Percentiles rank a stretch among this genome's conserved stretches.
phyloP scores from a whole-genome alignment of 2,888 invertebrate species.

The Harpagoxenus sublaevis region DNA sequence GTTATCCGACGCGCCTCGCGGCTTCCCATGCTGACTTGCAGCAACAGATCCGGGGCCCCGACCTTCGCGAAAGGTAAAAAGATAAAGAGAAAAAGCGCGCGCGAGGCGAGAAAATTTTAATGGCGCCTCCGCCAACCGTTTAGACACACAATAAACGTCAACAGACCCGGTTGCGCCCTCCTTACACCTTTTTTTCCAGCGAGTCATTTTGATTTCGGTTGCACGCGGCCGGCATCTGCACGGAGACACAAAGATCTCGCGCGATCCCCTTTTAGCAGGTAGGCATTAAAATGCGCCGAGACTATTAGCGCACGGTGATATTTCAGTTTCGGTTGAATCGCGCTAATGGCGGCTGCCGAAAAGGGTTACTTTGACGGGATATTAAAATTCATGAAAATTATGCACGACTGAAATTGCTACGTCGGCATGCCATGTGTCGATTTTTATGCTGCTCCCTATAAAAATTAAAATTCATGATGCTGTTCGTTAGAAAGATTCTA shows the following conservation, averaged over 20 bases:
- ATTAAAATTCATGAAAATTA: constrained; percentile 82
- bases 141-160: constrained; percentile 85
- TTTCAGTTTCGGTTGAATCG: constrained; percentile 76
- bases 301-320: constrained; percentile 75
- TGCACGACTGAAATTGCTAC: constrained; percentile 28
- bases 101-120: constrained; percentile 80
- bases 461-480: constrained; percentile 62
- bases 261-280: constrained; percentile 51
- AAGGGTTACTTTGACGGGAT: constrained; percentile 75
- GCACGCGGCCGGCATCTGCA: constrained; percentile 69
- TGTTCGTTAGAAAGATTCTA: neutral
- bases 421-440: constrained; percentile 49
- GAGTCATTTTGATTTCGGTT: constrained; percentile 81
- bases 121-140: constrained; percentile 82
- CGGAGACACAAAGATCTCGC: constrained; percentile 59
- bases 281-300: constrained; percentile 78
- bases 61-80: constrained; percentile 62
- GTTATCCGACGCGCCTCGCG: constrained; percentile 56
- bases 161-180: constrained; percentile 81
- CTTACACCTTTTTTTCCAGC: constrained; percentile 71
- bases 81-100: constrained; percentile 51
- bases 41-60: constrained; percentile 75
- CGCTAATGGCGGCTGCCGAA: constrained; percentile 62
- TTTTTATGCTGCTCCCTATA: constrained; percentile 34
- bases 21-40: constrained; percentile 83